Conservation (phyloP, 2,888 invertebrate genomes). For the Callosobruchus maculatus region DNA sequence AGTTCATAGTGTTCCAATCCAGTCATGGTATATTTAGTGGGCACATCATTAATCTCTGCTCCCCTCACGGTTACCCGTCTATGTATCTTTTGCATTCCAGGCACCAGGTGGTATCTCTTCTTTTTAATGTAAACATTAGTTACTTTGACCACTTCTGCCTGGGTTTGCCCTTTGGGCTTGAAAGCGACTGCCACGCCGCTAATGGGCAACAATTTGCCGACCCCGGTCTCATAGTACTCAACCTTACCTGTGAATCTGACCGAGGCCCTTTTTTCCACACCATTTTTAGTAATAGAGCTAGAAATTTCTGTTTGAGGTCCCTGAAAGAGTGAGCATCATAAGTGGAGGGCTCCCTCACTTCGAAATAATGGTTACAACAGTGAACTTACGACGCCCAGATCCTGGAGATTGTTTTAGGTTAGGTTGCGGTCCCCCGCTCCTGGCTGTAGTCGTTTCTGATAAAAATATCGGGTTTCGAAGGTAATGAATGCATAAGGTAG, state of each 20-base stretch:
- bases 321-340: slow-evolving; percentile 49
- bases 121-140: slow-evolving; percentile 57
- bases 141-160: slow-evolving; percentile 55
- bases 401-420: slow-evolving; percentile 19
- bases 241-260: slow-evolving; percentile 63
- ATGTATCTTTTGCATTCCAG: slow-evolving; percentile 62
- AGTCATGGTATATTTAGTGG: slow-evolving; percentile 62
- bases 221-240: slow-evolving; percentile 65
- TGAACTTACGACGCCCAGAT: slow-evolving; percentile 44
- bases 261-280: slow-evolving; percentile 60
- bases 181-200: slow-evolving; percentile 57
- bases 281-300: slow-evolving; percentile 42
- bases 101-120: slow-evolving; percentile 56
- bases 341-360: slow-evolving; percentile 19
- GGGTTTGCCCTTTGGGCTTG: slow-evolving; percentile 50
- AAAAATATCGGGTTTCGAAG: slow-evolving; percentile 24
- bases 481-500: not conserved
- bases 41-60: slow-evolving; percentile 61
- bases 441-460: slow-evolving; percentile 23
- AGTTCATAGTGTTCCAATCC: slow-evolving; percentile 65
- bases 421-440: slow-evolving; percentile 17
- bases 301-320: slow-evolving; percentile 52
- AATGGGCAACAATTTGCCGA: slow-evolving; percentile 58
- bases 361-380: slow-evolving; percentile 22
- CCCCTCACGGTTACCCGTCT: slow-evolving; percentile 62